These are phyloP conservation scores for Todiramphus saurophagus DNA, from an alignment of 2,113 vertebrate genomes.

Conservation along the genomic window DNA sequence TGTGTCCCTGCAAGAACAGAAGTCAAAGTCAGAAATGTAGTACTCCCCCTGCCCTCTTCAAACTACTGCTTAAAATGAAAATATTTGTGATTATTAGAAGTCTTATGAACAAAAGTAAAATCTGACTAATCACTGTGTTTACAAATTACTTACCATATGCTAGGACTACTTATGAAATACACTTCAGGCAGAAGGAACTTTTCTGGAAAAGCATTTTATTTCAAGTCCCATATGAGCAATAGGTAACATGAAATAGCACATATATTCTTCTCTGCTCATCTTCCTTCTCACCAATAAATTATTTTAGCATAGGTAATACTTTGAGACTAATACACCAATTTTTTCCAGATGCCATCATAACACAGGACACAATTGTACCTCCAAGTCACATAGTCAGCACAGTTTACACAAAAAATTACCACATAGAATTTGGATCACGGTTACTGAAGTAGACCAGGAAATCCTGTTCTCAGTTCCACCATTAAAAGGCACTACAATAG, in stretches of 20 bases:
- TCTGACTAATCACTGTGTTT: not conserved
- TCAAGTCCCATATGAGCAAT: not conserved
- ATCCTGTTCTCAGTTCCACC: not conserved
- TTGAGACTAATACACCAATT: not conserved
- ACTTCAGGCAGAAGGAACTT: not conserved
- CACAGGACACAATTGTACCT: not conserved
- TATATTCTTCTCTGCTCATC: not conserved
- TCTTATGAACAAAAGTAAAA: not conserved
- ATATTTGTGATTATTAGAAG: not conserved
- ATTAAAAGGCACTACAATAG: not conserved
- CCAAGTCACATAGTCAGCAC: not conserved
- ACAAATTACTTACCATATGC: not conserved
- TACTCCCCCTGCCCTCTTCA: not conserved
- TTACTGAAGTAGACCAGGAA: not conserved
- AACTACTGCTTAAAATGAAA: not conserved
- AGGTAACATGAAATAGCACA: not conserved
- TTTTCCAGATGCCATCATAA: not conserved
- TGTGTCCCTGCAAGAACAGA: not conserved
- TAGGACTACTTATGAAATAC: not conserved
- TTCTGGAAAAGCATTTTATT: conserved; percentile 3
- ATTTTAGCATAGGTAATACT: not conserved
- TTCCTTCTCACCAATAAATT: not conserved
- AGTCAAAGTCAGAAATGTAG: rapidly evolving
- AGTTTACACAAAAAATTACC: not conserved
- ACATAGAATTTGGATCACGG: not conserved